Base-by-base conservation (phyloP, 2,113 vertebrate genomes). In the Merops nubicus region DNA sequence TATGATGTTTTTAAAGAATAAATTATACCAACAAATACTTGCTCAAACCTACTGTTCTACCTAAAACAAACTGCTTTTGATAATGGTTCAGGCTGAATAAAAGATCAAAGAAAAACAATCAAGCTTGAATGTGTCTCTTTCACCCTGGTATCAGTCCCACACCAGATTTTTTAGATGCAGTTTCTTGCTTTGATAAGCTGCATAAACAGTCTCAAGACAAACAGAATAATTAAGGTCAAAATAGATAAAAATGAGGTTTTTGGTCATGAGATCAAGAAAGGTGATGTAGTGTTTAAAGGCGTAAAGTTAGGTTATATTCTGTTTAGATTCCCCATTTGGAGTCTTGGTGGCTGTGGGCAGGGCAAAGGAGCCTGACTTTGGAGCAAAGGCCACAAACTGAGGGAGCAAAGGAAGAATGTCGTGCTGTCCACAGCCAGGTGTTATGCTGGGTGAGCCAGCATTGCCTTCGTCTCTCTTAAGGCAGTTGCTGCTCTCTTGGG, bases 111-210 rank as follows among this genome's bases (percentile, higher is more conserved):
- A 38, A 31, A n/a, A 62, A 83, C 29, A 22, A 11, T 10, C 47
- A 21, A 54, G 43, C 53, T 26, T 33, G 38, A 92, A 34, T 73
- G 43, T 72, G 94, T 75, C 42, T 83, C n/a, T 56, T 89, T 87
- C 15, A 13, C 34, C 20, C 63, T 88, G 15, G 3, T 86, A 88
- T 78, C 68, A 68, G 51, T 84, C 42, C 33, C 40, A 56, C 64
- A 80, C 94, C 90, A 93, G 75, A 59, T 48, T 75, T 75, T 88
- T 29, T 63, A 80, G 42, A 60, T 6, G 18, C 26, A 65, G 28
- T 48, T 90, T 84, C 33, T 73, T 94, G 50, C 70, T 83, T 94
- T 86, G 59, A 81, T 82, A 93, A 88, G 90, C 50, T 70, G 11
- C 26, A 63, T 50, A 80, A 94, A 64, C n/a, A 56, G 9, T 77